These are phyloP conservation scores for Limanda limanda DNA, from an alignment of 2,113 vertebrate species.

Conservation along the genomic window DNA sequence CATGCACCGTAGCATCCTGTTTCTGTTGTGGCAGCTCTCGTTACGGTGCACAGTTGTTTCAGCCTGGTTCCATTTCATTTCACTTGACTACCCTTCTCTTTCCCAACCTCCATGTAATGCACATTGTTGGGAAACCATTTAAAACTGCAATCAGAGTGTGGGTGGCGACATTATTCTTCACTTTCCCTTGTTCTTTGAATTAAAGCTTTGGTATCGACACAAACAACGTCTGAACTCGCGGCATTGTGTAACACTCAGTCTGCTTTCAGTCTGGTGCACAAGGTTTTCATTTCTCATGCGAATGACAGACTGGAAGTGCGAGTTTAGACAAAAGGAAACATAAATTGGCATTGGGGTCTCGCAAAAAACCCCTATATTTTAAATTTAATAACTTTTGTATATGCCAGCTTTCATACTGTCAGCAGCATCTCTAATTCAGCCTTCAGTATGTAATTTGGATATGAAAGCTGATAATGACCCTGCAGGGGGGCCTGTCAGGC, in stretches of 20 bases:
- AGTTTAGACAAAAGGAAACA: conserved; percentile 64
- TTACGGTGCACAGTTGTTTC: conserved; percentile 42
- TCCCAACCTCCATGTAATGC: conserved; percentile 37
- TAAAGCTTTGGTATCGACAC: conserved; percentile 68
- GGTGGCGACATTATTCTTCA: conserved; percentile 64
- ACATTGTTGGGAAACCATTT: conserved; percentile 48
- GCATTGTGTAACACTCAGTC: conserved; percentile 61
- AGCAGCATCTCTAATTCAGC: conserved; percentile 47
- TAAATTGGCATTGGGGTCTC: conserved; percentile 42
- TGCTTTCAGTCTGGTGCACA: conserved; percentile 50
- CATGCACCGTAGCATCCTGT: conserved; percentile 29
- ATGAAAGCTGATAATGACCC: conserved; percentile 66
- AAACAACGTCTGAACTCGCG: conserved; percentile 57
- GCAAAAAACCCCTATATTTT: conserved; percentile 42
- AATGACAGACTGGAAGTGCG: conserved; percentile 52
- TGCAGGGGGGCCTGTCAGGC: conserved; percentile 48
- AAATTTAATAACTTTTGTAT: conserved; percentile 54
- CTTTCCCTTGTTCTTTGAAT: conserved; percentile 70
- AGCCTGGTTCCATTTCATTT: conserved; percentile 57
- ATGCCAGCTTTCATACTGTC: conserved; percentile 64
- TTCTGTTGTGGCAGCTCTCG: conserved; percentile 37
- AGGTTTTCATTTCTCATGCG: conserved; percentile 50
- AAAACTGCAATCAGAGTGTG: conserved; percentile 43
- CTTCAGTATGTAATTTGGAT: conserved; percentile 48
- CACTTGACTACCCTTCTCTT: conserved; percentile 56